Conservation (phyloP, 2,797 vertebrate genomes). For the Graptemys geographica region DNA sequence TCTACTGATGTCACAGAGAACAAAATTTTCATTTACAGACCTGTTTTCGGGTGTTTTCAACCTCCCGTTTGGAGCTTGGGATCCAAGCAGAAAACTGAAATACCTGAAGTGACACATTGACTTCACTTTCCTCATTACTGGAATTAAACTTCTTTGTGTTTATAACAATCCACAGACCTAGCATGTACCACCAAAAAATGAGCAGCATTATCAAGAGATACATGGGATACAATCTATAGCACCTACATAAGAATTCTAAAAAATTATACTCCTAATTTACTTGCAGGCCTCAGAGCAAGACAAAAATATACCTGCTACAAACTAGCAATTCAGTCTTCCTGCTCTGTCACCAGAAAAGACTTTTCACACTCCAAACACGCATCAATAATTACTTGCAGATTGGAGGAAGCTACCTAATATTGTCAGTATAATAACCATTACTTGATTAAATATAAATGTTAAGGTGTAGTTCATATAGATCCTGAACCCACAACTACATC, state of each 20-base stretch:
- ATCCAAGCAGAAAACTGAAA: background rate
- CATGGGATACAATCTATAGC: background rate
- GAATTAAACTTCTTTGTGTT: background rate
- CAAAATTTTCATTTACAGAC: fast-evolving
- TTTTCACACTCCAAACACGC: background rate
- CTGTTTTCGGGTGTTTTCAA: background rate
- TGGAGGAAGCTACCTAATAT: background rate
- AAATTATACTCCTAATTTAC: background rate
- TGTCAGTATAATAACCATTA: background rate
- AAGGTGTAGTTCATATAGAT: background rate
- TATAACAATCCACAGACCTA: background rate
- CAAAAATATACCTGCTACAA: background rate
- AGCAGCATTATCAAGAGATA: background rate
- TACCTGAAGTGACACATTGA: background rate
- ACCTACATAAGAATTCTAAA: constrained; percentile 8
- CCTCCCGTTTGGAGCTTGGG: fast-evolving
- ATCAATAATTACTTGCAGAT: background rate
- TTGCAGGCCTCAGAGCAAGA: background rate
- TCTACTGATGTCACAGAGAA: background rate
- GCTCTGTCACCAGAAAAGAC: background rate
- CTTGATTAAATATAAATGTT: background rate
- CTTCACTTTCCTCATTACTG: background rate
- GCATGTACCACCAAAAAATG: background rate
- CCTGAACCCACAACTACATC: background rate
- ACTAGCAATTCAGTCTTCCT: background rate